Evolutionary conservation across 2,113 vertebrate genomes (phyloP), one percentile per base, ranked within the genome.

Genomic region (Accipiter virgatus): DNA sequence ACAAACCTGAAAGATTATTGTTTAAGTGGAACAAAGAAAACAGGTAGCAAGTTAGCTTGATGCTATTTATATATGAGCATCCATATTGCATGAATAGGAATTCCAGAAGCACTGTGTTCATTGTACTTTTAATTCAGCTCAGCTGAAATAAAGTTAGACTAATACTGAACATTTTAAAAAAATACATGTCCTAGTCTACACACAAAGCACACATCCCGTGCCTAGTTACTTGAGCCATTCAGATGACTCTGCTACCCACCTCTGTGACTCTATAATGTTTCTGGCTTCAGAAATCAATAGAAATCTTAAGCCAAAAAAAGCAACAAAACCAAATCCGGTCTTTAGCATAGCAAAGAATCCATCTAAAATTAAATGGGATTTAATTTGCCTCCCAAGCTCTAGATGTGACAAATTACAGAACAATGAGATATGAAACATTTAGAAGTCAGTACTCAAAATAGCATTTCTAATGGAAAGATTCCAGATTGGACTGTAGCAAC

Each of bases 401-500:
- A 77, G n/a, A 86, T 80, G 93, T 67, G 81, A 87, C 58, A 93
- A 66, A 87, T 96, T 95, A 95, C 67, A 94, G 74, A 91, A 94
- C 86, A 88, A 93, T 85, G 81, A 93, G 50, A 72, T 53, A 50
- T 1, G 34, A 86, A 85, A 55, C 43, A 67, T 88, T 88, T 82
- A 90, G 48, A 73, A 94, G 81, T 55, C 67, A 63, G 81, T 32
- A 80, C 88, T 83, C 79, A 95, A 94, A 97, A 96, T 86, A 95
- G 58, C 27, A 36, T 85, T 95, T 95, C 90, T 77, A 66, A 90
- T 88, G 96, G 96, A 88, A 94, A 87, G 48, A 88, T 91, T 97
- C 87, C 93, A 94, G 63, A 80, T 62, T 47, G 86, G 93, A 83
- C 84, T 70, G 21, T 43, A 88, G 96, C 87, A 95, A 95, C 94